Evolutionary conservation across 2,888 invertebrate genomes (phyloP).

Genomic region (Aleiodes alternator): DNA sequence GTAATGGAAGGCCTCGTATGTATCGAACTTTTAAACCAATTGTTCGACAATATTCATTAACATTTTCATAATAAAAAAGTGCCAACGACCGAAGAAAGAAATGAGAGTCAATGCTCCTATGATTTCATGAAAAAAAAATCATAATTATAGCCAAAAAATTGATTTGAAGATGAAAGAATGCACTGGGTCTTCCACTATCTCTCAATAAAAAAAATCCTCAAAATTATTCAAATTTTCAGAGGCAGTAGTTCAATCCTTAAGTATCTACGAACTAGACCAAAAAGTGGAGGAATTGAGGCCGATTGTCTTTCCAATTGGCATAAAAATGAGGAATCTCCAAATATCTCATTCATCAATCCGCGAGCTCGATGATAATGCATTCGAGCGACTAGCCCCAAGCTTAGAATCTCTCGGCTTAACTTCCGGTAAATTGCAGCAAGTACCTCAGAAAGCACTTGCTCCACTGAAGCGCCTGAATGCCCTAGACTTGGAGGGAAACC

Average conservation of each 20-base stretch:
- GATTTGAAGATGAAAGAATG: too few species aligned
- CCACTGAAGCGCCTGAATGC: constrained; percentile 84
- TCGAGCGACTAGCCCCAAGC: constrained; percentile 67
- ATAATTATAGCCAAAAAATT: too few species aligned
- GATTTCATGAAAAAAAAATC: too few species aligned
- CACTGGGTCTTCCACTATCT: too few species aligned
- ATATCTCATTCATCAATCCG: constrained; percentile 83
- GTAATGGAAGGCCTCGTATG: too few species aligned
- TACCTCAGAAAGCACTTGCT: constrained; percentile 87
- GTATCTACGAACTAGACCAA: constrained; percentile 91
- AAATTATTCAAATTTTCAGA: constrained; percentile 57
- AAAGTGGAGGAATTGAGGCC: constrained; percentile 85
- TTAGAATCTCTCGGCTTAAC: constrained; percentile 87
- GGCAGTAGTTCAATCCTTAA: constrained; percentile 85
- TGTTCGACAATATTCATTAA: too few species aligned
- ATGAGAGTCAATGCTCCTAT: too few species aligned
- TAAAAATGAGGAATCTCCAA: constrained; percentile 84
- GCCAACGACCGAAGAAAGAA: too few species aligned
- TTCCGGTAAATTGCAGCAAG: constrained; percentile 84
- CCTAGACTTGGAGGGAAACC: constrained; percentile 89
- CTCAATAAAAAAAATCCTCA: too few species aligned
- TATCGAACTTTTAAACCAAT: too few species aligned
- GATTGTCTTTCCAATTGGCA: constrained; percentile 84
- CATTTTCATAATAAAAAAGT: too few species aligned
- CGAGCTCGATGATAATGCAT: constrained; percentile 73